Base-by-base conservation (phyloP, 2,797 vertebrate species). In the Parauchenoglanis punctatus region DNA sequence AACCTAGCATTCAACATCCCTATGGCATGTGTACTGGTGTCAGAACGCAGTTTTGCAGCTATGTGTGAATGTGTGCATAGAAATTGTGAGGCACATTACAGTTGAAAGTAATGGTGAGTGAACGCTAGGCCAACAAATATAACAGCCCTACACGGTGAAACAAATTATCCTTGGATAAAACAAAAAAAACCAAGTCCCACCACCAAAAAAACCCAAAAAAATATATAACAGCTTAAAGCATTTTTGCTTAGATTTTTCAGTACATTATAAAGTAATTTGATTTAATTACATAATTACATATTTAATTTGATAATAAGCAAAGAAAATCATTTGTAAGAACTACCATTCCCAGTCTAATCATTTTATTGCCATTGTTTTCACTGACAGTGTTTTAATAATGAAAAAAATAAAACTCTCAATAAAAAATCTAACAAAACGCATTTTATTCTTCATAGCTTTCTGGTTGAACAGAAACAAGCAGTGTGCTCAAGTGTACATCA, bases 381-480 rank as follows among this genome's bases (percentile, higher is more conserved):
- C 13, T 73, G 18, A 7, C 7, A 68, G 40, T 73, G 40, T 73
- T 73, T 44, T 46, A 73, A 25, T 73, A 46, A 12, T 72, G 18
- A 59, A 18, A 7, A 35, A 46, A 28, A 3, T 46, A 2, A 63
- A 82, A 28, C 23, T 73, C 12, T 58, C n/a, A 7, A 49, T 35
- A 40, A 31, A 54, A 86, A 28, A 81, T 46, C 17, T 44, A 67
- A 58, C 63, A 84, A 84, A 67, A 65, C n/a, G 40, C 65, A 31
- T 77, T 88, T 81, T 44, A 15, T 11, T 46, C 20, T 85, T 73
- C 20, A 68, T 73, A 58, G 67, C 73, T 68, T 72, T 86, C 46
- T 63, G 35, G 58, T 78, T 78, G 18, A 73, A 87, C 7, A 78
- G 73, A 44, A 84, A 85, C 75, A 87, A 87, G 80, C 59, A 86